A percentile compares a stretch with the other conserved stretches of the same genome.
Conservation (phyloP, 2,797 vertebrate species). For the Gadopsis bispinosus region DNA sequence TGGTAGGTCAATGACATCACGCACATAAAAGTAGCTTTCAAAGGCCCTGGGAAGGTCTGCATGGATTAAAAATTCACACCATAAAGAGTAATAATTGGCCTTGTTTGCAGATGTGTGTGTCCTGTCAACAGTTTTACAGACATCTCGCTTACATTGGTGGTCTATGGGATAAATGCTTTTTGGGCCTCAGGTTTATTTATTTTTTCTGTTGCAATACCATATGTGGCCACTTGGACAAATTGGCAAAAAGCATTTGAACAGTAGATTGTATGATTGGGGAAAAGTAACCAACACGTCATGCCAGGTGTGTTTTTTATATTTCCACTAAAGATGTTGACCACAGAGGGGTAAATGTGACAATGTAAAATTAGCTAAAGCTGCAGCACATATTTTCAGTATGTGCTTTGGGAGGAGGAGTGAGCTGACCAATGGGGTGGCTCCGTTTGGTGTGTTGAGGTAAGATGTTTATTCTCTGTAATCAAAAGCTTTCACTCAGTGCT, state of each 20-base stretch:
- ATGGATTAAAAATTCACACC: no score
- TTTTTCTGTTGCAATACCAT: neutral
- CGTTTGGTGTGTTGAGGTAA: constrained; percentile 32
- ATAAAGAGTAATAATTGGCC: no score
- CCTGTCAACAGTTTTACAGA: no score
- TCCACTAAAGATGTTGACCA: neutral
- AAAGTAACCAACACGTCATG: neutral
- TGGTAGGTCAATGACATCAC: no score
- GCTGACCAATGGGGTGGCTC: constrained; percentile 3
- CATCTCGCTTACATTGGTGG: no score
- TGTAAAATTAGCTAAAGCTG: neutral
- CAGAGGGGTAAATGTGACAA: neutral
- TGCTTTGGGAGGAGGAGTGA: neutral
- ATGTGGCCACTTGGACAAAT: no score
- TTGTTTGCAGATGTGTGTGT: no score
- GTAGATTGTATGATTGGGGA: neutral
- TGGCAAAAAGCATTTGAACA: neutral
- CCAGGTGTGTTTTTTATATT: neutral
- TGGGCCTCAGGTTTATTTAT: neutral
- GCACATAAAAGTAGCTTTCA: no score
- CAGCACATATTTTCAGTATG: constrained; percentile 12
- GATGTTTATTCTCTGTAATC: constrained; percentile 51
- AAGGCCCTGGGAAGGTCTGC: no score
- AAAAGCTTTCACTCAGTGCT: constrained; percentile 44
- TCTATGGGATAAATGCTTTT: no score